phyloP scores from a whole-genome alignment of 92 coral and sea anemone species.

The Actinernus sp. region DNA sequence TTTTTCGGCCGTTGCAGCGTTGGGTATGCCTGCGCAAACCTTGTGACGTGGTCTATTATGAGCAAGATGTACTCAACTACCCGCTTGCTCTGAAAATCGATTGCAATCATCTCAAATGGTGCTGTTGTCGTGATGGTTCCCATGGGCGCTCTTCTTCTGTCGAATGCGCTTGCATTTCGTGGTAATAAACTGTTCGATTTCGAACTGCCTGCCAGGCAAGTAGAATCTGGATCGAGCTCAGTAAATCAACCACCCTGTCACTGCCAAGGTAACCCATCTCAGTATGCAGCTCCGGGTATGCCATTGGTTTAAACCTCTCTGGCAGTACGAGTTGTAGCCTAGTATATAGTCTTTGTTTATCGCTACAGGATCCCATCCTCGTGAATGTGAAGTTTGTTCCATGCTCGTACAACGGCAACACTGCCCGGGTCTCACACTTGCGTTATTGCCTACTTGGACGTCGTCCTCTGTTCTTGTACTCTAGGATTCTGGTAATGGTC shows the following conservation, averaged over 20 bases:
- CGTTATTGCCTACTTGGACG: too few relatives aligned
- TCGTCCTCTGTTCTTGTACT: too few relatives aligned
- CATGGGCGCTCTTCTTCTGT: constrained; percentile 19
- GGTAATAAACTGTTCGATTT: constrained; percentile 8
- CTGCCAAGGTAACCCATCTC: constrained; percentile 36
- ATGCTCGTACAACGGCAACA: too few relatives aligned
- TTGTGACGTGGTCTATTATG: constrained; percentile 26
- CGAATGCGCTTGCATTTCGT: constrained; percentile 4
- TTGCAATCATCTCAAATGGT: constrained; percentile 27
- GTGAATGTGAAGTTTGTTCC: too few relatives aligned
- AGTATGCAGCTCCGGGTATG: constrained; percentile 11
- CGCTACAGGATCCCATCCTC: constrained; percentile 25
- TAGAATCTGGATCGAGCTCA: constrained; percentile 37
- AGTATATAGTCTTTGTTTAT: background rate
- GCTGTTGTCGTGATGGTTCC: constrained; percentile 18
- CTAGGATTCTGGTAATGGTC: too few relatives aligned
- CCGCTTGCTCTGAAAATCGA: constrained; percentile 33
- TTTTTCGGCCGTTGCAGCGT: constrained; percentile 3
- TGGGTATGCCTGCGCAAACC: constrained; percentile 24
- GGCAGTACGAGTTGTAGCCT: constrained; percentile 43
- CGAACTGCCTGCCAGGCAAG: constrained; percentile 30
- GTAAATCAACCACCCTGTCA: constrained; percentile 16
- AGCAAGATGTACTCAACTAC: constrained; percentile 27
- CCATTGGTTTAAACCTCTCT: constrained; percentile 9
- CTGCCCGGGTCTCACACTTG: too few relatives aligned